phyloP scores from a whole-genome alignment of 2,797 vertebrate genomes.

The Lithobates sylvaticus region DNA sequence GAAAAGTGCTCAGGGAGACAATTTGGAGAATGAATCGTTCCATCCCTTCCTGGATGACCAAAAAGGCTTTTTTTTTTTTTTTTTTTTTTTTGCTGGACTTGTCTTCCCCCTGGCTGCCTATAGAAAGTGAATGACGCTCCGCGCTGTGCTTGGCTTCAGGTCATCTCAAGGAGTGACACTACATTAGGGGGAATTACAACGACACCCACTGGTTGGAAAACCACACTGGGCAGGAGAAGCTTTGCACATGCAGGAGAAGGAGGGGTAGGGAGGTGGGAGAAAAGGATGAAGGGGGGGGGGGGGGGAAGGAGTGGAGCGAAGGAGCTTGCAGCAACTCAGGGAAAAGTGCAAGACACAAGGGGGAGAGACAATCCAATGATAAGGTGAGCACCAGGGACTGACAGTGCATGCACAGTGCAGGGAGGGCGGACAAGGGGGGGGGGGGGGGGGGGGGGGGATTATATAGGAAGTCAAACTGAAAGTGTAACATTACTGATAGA shows the following conservation, averaged over 20 bases:
- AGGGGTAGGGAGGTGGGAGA: slow-evolving; percentile 64
- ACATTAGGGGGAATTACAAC: slow-evolving; percentile 79
- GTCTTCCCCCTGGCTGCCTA: slow-evolving; percentile 66
- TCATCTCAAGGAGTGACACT: slow-evolving; percentile 80
- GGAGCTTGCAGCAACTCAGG: slow-evolving; percentile 26
- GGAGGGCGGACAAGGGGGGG: background rate
- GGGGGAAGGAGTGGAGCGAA: slow-evolving; percentile 30
- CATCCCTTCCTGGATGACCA: slow-evolving; percentile 66
- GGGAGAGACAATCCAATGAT: background rate
- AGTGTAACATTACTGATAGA: no score
- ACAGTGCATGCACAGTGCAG: background rate
- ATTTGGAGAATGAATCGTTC: slow-evolving; percentile 69
- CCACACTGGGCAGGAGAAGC: slow-evolving; percentile 72
- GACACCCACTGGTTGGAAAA: slow-evolving; percentile 86
- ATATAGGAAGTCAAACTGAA: background rate
- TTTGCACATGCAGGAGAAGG: slow-evolving; percentile 62
- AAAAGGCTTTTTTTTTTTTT: background rate
- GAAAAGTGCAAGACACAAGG: slow-evolving; percentile 40
- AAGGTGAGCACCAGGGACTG: slow-evolving; percentile 28
- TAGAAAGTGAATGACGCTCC: slow-evolving; percentile 74
- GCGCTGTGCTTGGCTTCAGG: slow-evolving; percentile 76
- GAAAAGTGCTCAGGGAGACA: slow-evolving; percentile 65
- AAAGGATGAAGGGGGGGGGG: slow-evolving; percentile 26
- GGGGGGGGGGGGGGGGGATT: slow-evolving; percentile 39
- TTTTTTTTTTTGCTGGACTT: slow-evolving; percentile 46